Evolutionary conservation across 2,113 vertebrate species (phyloP), one percentile per base, ranked within the genome.

Genomic region (Ursus arctos): DNA sequence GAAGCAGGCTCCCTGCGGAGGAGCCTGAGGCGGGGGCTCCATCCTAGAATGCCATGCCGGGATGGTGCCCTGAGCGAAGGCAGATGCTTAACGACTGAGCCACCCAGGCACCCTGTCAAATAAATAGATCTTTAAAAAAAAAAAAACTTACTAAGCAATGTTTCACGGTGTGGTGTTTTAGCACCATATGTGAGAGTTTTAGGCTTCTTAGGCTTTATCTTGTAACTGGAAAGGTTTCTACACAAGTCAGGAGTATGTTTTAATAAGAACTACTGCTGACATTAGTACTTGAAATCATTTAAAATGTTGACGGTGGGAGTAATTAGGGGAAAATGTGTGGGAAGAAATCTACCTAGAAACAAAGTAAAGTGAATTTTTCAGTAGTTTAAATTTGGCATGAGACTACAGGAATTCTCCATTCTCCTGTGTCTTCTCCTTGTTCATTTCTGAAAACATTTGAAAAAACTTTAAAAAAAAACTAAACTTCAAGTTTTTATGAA

Each of bases 321-420:
- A 88, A 95, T 59, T 92, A 79, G 88, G 61, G 40, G 61, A 61
- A 65, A 87, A 43, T 88, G 69, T 84, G 43, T 88, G 51, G 92
- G 69, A 97, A 95, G 92, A 88, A 82, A 83, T 88, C 31, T 51
- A n/a, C 59, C 12, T 88, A 84, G 69, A 92, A 95, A 55, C 57
- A 97, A 95, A 53, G 12, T 71, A 43, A 47, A 96, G 21, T 91
- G 24, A 88, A 88, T 96, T 88, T 74, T 97, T 91, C 88, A 57
- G 36, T 92, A 51, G 33, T 90, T 96, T 85, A 79, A 86, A 61
- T 77, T 94, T 80, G 80, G 72, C 53, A 21, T 53, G 28, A 81
- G 21, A 71, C 22, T 19, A 71, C 21, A 77, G 71, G 53, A 71
- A 83, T 79, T 88, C 26, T 91, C 8, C 24, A 61, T 69, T 82